Base-by-base conservation (phyloP, 2,888 invertebrate species). In the Druceiella hillmani region DNA sequence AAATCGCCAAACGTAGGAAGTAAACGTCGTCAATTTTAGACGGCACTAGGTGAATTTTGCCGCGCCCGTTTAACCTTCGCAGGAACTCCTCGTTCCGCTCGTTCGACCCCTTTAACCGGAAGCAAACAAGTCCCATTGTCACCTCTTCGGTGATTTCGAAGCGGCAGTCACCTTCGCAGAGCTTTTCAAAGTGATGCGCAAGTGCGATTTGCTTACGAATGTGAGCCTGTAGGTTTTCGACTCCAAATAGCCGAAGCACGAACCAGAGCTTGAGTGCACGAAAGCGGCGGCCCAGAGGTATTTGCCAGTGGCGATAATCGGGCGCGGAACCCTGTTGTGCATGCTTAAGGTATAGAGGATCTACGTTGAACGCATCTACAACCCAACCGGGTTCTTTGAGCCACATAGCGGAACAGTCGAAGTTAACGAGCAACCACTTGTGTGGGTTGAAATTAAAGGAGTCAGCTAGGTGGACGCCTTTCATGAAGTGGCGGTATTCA, bases 401-500 rank as follows among this genome's bases (percentile, higher is more conserved):
- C 98, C 98, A 99, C 88, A 99, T 87, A 1, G 97, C 85, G 7
- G 98, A 98, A 59, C 98, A 99, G 64, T 99, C 99, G 54, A 98
- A 99, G 63, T 94, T 98, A n/a, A 98, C 92, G 49, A 98, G 64
- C 79, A 99, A 72, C 98, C 98, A 99, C 66, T 99, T 99, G 64
- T 98, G 98, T 0, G 99, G 98, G 61, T 99, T 99, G 58, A 98
- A 95, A 64, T 98, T 97, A 62, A 98, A 95, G 0, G 97, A 98
- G 55, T 94, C 89, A 0, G 93, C 95, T 41, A 79, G 78, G 63
- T 99, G 87, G 4, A 90, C 62, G 14, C 92, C 92, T 50, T 83
- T 81, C 83, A 95, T 87, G 14, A 92, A 68, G 55, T 90, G 81
- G 26, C 94, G 83, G 63, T 87, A 94, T 66, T 99, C 99, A 1